Base-by-base conservation (phyloP, 2,113 vertebrate species). In the Progne subis region DNA sequence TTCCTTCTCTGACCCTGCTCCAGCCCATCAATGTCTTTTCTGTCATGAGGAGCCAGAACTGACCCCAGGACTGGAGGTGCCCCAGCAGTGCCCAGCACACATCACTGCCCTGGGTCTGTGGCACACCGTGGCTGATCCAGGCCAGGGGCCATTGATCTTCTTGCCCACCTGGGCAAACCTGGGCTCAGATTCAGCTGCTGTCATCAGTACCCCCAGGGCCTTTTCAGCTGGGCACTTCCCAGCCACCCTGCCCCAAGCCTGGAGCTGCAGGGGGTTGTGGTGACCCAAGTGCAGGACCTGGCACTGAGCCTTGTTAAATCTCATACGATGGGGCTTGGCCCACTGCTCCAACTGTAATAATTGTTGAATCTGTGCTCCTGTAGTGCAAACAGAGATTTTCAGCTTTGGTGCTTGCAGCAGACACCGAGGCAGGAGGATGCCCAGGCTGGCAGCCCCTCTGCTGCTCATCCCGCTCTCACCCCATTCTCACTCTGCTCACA, bases 261-360 rank as follows among this genome's bases (percentile, higher is more conserved):
- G n/a, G 23, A 53, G 39, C 55, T 53, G 21, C 65, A 41, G 41
- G 49, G 14, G 19, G 1, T 41, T 71, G 29, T 56, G 34, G n/a
- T 37, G 49, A 25, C 19, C 16, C 65, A 47, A 9, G 56, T 41
- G 12, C 56, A 79, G 65, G 24, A 63, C 29, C 56, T 29, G 41
- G 56, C 47, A 47, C 11, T 17, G 47, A 55, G 29, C 56, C 74
- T 63, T 19, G 24, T 4, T 70, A 21, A 70, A 29, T 47, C 19
- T 79, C 56, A 20, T 11, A 8, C 0, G 3, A 11, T n/a, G 41
- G 23, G 24, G 13, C 24, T 70, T 28, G 29, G 24, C 47, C 64
- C 55, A 24, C 8, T 16, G 47, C 19, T 61, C 39, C 32, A 69
- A 0, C 28, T 19, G 3, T 37, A 55, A 4, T 1, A 50, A 21